A percentile compares a stretch with the other conserved stretches of the same genome.
Conservation (phyloP, 2,113 vertebrate genomes). For the Hoplias malabaricus region DNA sequence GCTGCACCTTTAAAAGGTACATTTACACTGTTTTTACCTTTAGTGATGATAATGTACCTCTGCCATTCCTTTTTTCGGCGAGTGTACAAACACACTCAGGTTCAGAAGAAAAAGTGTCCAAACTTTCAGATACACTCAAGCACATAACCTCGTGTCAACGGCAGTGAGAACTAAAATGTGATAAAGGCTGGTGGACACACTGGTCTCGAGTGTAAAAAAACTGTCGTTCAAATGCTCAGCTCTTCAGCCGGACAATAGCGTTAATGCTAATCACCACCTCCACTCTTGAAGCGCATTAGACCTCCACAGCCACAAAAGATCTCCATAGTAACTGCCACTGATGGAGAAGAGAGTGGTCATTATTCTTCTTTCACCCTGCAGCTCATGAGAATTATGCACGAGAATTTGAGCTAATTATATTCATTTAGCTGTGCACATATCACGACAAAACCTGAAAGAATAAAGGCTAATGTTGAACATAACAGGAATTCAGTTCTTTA, state of each 20-base stretch:
- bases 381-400: not conserved
- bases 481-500: not conserved
- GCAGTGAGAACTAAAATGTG: not conserved
- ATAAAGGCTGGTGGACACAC: not conserved
- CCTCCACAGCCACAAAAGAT: slow-evolving; percentile 32
- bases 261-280: slow-evolving; percentile 29
- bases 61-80: no score
- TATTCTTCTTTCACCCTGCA: not conserved
- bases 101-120: no score
- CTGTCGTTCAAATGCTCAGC: not conserved
- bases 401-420: not conserved
- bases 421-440: not conserved
- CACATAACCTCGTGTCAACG: no score
- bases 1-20: no score
- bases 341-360: slow-evolving; percentile 10
- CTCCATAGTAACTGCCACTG: slow-evolving; percentile 51
- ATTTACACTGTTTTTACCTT: no score
- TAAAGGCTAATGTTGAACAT: not conserved
- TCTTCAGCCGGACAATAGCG: not conserved
- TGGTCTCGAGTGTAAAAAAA: not conserved
- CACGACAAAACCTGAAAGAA: not conserved
- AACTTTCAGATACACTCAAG: no score
- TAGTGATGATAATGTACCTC: no score
- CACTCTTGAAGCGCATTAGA: slow-evolving; percentile 13
- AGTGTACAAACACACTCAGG: not conserved